Evolutionary conservation across 2,113 vertebrate species (phyloP).

Genomic region (Varanus salvator): DNA sequence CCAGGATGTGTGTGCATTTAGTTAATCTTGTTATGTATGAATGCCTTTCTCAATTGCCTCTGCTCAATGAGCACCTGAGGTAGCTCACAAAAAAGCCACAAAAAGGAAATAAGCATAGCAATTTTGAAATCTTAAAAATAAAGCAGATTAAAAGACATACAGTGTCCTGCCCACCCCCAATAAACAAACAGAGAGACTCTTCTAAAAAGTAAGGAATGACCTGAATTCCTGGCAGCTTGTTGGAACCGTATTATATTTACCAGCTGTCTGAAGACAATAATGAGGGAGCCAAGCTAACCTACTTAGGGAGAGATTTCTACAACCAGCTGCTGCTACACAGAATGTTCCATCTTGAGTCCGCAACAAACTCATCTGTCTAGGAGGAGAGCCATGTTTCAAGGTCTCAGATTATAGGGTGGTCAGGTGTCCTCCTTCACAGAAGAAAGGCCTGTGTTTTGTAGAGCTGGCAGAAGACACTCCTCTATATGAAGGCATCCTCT

Average conservation of each 20-base stretch:
- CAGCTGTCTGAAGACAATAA: neutral
- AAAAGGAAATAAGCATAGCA: neutral
- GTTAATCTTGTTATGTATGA: neutral
- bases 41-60: neutral
- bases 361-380: neutral
- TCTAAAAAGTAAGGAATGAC: no score
- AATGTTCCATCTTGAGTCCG: neutral
- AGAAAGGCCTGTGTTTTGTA: no score
- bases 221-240: neutral
- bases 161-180: no score
- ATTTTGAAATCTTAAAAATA: neutral
- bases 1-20: neutral
- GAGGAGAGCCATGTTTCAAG: no score
- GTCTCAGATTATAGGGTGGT: no score
- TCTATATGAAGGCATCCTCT: no score
- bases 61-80: neutral
- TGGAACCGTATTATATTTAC: neutral
- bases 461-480: no score
- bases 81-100: neutral
- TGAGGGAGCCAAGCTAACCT: neutral
- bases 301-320: neutral
- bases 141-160: neutral
- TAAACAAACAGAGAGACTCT: neutral
- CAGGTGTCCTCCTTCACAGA: no score
- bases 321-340: neutral